These are phyloP conservation scores for Parnassius mnemosyne DNA, from an alignment of 2,888 invertebrate species.

Conservation along the genomic window DNA sequence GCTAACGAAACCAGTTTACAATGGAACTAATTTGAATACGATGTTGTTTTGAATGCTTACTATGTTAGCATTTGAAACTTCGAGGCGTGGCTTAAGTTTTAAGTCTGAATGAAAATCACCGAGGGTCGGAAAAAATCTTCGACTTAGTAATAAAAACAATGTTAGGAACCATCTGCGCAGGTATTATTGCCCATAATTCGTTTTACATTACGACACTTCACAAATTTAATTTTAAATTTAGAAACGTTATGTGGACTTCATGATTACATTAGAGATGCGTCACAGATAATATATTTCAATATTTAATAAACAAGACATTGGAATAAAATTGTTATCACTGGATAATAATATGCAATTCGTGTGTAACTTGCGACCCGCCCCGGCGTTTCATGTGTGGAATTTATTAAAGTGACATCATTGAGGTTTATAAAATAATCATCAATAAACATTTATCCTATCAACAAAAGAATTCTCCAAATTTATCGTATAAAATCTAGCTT, in stretches of 20 bases:
- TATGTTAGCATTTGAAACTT: too few species aligned
- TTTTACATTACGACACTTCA: not conserved
- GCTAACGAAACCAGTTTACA: not conserved
- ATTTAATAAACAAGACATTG: slow-evolving; percentile 16
- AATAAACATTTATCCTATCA: too few species aligned
- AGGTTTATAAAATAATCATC: too few species aligned
- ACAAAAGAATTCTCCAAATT: too few species aligned
- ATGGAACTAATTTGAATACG: not conserved
- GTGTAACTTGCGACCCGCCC: too few species aligned
- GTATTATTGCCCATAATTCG: not conserved
- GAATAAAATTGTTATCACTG: not conserved
- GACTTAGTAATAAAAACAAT: not conserved
- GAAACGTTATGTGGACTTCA: slow-evolving; percentile 7
- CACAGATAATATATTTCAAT: slow-evolving; percentile 12
- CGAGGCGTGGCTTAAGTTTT: too few species aligned
- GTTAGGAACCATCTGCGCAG: not conserved
- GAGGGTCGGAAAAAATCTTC: not conserved
- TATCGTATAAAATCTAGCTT: too few species aligned
- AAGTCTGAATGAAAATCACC: not conserved
- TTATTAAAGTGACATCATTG: too few species aligned
- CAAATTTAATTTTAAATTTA: not conserved
- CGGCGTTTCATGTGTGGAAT: too few species aligned
- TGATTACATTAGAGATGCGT: slow-evolving; percentile 5
- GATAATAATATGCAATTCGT: not conserved
- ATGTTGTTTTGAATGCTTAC: not conserved